A percentile compares a stretch with the other conserved stretches of the same genome.
These are phyloP conservation scores for Aethes cnicana DNA, from an alignment of 2,888 invertebrate genomes.

Conservation along the genomic window DNA sequence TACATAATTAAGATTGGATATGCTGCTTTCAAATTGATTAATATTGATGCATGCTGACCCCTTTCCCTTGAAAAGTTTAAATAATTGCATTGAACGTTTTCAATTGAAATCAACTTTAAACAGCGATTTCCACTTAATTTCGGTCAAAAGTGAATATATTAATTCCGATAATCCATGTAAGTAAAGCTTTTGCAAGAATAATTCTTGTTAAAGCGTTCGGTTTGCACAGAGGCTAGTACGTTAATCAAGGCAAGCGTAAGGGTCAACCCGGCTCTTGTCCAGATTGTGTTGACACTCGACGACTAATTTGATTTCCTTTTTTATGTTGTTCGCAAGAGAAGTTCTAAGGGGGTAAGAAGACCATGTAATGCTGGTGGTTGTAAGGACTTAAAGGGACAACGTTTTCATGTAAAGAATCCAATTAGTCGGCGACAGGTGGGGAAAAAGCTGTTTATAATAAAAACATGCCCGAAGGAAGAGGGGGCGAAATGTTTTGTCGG, in stretches of 20 bases:
- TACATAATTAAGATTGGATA: too few relatives aligned
- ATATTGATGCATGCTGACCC: too few relatives aligned
- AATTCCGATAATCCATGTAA: background rate
- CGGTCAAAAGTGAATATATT: background rate
- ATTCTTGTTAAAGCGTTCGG: constrained; percentile 54
- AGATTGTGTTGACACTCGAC: constrained; percentile 42
- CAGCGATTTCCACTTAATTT: too few relatives aligned
- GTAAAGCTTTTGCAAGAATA: constrained; percentile 38
- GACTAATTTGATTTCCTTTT: constrained; percentile 35
- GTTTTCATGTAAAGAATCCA: constrained; percentile 71
- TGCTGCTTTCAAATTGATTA: too few relatives aligned
- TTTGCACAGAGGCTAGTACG: constrained; percentile 54
- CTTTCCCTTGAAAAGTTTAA: too few relatives aligned
- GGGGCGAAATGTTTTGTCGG: constrained; percentile 36
- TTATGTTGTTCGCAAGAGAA: constrained; percentile 30
- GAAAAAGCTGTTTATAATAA: constrained; percentile 47
- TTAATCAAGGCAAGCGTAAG: constrained; percentile 66
- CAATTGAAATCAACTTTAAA: too few relatives aligned
- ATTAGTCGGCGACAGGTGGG: constrained; percentile 67
- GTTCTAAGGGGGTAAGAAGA: constrained; percentile 37
- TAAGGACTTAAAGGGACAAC: constrained; percentile 50
- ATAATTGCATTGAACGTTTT: too few relatives aligned
- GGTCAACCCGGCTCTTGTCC: constrained; percentile 47
- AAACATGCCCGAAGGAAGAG: constrained; percentile 47
- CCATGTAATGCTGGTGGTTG: constrained; percentile 45